These are phyloP conservation scores for Drosophila antonietae DNA, from an alignment of 2,888 invertebrate species.

Conservation along the genomic window DNA sequence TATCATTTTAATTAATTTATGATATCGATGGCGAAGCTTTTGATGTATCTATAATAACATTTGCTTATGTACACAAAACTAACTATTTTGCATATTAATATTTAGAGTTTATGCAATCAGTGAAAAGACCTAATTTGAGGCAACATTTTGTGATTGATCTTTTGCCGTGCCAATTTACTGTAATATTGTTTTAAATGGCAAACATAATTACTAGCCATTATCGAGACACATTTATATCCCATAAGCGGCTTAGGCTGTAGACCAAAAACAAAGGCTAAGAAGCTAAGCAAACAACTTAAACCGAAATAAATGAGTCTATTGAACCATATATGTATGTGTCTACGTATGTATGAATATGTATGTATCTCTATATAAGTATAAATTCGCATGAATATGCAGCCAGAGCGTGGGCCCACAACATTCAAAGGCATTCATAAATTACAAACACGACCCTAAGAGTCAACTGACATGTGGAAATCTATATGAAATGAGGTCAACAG, in stretches of 20 bases:
- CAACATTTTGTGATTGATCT: slow-evolving; percentile 34
- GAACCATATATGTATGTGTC: slow-evolving; percentile 29
- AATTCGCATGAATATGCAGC: slow-evolving; percentile 29
- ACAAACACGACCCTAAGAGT: slow-evolving; percentile 10
- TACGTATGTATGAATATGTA: not conserved
- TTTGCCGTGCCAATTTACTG: slow-evolving; percentile 16
- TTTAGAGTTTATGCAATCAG: slow-evolving; percentile 42
- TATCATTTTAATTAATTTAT: slow-evolving; percentile 76
- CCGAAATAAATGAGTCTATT: slow-evolving; percentile 45
- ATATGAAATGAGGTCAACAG: slow-evolving; percentile 66
- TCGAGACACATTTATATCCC: slow-evolving; percentile 52
- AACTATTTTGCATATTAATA: slow-evolving; percentile 53
- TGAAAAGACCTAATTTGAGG: slow-evolving; percentile 1
- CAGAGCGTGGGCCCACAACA: slow-evolving; percentile 51
- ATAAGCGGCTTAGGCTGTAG: slow-evolving; percentile 51
- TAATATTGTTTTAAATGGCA: slow-evolving; percentile 22
- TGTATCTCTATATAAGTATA: not conserved
- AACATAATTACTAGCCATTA: slow-evolving; percentile 46
- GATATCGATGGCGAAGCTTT: slow-evolving; percentile 56
- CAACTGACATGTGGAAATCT: slow-evolving; percentile 41
- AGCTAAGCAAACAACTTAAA: slow-evolving; percentile 44
- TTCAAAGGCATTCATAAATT: slow-evolving; percentile 36
- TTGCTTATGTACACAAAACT: slow-evolving; percentile 19
- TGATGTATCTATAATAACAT: slow-evolving; percentile 66
- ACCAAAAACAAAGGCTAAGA: slow-evolving; percentile 17